Base-by-base conservation (phyloP, 2,113 vertebrate genomes). In the Microcebus murinus region DNA sequence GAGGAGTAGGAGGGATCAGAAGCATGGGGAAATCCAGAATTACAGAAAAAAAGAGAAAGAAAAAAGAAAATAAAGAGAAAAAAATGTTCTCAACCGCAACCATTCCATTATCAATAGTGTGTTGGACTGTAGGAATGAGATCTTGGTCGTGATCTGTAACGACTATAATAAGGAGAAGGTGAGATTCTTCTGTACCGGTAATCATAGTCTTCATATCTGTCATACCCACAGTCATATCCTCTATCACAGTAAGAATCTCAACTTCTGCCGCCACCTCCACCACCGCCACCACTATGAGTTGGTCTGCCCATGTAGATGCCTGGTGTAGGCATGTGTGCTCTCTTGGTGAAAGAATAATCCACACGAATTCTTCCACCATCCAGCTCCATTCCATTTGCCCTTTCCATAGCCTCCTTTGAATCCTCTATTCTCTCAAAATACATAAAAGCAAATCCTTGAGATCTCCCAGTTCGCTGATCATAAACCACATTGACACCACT, bases 361-460 rank as follows among this genome's bases (percentile, higher is more conserved):
- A 45, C 45, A 45, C 45, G 45, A 45, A 45, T 45, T 45, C 45
- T 45, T 45, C 45, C 6, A 45, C 45, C 45, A 45, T 45, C 45
- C 45, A 45, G 45, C 45, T 45, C 45, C 45, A 45, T 45, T 45
- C 45, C 45, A 45, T 45, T 45, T 45, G 45, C 45, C 45, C 8
- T 45, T 45, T 45, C 45, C 45, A 45, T 45, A 8, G 45, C 99
- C 99, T 99, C 99, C 97, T 99, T 99, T 83, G 99, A 99, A 97
- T 99, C 99, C 67, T 99, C 99, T 85, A 99, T 98, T 97, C 99
- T 99, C 97, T 99, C 99, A 96, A 99, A 99, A 98, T 99, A 99
- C 97, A 99, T 99, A 2, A 99, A 99, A 81, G 99, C 99, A 97
- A 99, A 99, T 98, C 99, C 99, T 81, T 99, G 98, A 87, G 99